Evolutionary conservation across 2,888 invertebrate genomes (phyloP).

Genomic region (Clistopyga incitator): DNA sequence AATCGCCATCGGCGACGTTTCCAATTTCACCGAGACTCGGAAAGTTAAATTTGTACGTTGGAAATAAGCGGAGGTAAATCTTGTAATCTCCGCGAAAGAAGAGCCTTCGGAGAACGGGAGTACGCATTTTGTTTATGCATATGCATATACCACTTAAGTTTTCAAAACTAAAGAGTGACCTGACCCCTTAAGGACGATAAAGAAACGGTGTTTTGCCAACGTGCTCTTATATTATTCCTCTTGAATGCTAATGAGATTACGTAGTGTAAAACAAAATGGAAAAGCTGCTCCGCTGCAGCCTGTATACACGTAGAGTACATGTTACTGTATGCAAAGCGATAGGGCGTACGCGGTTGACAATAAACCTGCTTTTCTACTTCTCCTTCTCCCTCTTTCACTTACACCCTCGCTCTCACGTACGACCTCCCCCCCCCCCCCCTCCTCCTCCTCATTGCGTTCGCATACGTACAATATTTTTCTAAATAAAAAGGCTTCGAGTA

Average conservation of each 20-base stretch:
- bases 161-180: conserved; percentile 33
- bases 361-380: conserved; percentile 58
- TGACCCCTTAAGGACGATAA: conserved; percentile 47
- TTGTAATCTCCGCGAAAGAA: background rate
- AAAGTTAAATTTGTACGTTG: background rate
- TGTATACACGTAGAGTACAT: conserved; percentile 41
- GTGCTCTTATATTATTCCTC: conserved; percentile 60
- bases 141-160: conserved; percentile 44
- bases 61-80: background rate
- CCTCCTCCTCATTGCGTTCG: conserved; percentile 39
- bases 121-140: conserved; percentile 33
- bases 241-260: conserved; percentile 66
- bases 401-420: background rate
- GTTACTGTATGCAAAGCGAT: conserved; percentile 62
- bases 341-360: conserved; percentile 65
- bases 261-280: conserved; percentile 57
- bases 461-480: conserved; percentile 51
- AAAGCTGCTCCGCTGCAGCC: conserved; percentile 50
- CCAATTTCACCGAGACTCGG: background rate
- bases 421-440: background rate
- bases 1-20: background rate
- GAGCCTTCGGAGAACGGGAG: background rate
- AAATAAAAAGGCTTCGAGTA: conserved; percentile 48
- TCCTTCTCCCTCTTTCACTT: background rate
- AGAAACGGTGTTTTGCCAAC: conserved; percentile 24